Evolutionary conservation across 2,113 vertebrate species (phyloP), one percentile per base, ranked within the genome.

Genomic region (Manacus vitellinus): DNA sequence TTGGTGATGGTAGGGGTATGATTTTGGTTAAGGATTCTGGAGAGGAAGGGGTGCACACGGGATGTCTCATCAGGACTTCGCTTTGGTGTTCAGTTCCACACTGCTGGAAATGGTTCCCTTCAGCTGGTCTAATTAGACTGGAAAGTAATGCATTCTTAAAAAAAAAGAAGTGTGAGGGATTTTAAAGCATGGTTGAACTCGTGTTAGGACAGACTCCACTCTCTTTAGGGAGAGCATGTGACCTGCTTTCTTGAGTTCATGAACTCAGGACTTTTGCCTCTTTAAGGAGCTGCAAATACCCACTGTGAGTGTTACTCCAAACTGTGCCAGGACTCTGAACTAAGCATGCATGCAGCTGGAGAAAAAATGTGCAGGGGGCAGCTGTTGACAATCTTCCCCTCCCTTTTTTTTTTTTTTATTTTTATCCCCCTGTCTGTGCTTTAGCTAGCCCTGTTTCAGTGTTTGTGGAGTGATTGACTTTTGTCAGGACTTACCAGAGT

Each of bases 221-320:
- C 66, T 91, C 81, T 84, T 83, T 12, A 23, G 52, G 52, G 49
- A 66, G 56, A 66, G 17, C 68, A 18, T 58, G 56, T 91, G 88
- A 70, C 65, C 61, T 65, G 46, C 56, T 75, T 43, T 75, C 24
- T 52, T 37, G 43, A 62, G 78, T 78, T 90, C 61, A 63, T 78
- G 85, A 90, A 90, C 89, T 95, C 66, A 21, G 27, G 67, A 55
- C 59, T 90, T 92, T 94, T 88, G 70, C 70, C 85, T 90, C 85
- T 92, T 80, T 54, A 46, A 72, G 75, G 52, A 85, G 51, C 46
- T 70, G 51, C 25, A 74, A 33, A 37, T 58, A 47, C 17, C 35
- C 19, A 8, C 8, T 43, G 10, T 56, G 51, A 80, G 33, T 51
- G 20, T 85, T 82, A 10, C 52, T 81, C 37, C 74, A 33, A 66